Base-by-base conservation (phyloP, 2,797 vertebrate genomes). In the Nothura maculosa region DNA sequence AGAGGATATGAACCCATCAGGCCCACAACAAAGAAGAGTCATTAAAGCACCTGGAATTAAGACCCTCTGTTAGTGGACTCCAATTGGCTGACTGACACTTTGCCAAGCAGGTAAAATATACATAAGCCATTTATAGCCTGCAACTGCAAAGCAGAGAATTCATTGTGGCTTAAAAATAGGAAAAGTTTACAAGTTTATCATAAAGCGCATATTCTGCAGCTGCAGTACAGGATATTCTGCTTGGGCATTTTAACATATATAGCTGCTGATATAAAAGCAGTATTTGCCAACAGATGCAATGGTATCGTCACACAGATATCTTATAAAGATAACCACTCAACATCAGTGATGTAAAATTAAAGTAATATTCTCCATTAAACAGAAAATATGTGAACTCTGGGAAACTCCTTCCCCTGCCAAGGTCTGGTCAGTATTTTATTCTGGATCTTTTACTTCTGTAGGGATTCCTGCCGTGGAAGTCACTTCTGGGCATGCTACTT, bases 341-440 rank as follows among this genome's bases (percentile, higher is more conserved):
- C 7, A 67, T 1, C 27, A 55, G n/a, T 57, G 12, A 27, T 3
- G 9, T 21, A 70, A 79, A 77, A 73, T 27, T 32, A 36, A 34
- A 1, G 0, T n/a, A 57, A 27, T 25, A 22, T 8, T 43, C 21
- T 38, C 20, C 20, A 38, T 38, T n/a, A 75, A 80, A 80, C 0
- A 73, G 24, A 61, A 86, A n/a, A 30, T 22, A 47, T 6, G 18
- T 0, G 1, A 34, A 38, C 55, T 82, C 36, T 47, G 17, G 24
- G 20, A 27, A 30, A 7, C 48, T 5, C 43, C 27, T 54, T 1
- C 34, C 16, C 19, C 48, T 42, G 11, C 2, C 6, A 55, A 79
- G 25, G 10, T 50, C 27, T 61, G 50, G 6, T 30, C 47, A 15
- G 12, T n/a, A 47, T 70, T 86, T 52, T 42, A 15, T 25, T 20